Base-by-base conservation (phyloP, 2,113 vertebrate species). In the Talpa occidentalis region DNA sequence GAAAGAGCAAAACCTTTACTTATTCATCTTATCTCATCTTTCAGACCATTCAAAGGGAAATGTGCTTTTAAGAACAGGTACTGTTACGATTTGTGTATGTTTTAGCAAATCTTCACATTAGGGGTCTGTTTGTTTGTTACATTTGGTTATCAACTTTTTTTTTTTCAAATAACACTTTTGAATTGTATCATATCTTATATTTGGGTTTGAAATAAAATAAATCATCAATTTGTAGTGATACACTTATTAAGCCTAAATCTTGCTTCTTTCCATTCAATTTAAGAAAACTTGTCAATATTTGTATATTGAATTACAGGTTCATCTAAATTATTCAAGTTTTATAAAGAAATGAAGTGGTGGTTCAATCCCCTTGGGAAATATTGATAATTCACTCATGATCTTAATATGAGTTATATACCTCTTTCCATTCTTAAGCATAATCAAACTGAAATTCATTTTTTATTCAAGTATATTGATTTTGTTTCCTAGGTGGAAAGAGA, bases 1-100 rank as follows among this genome's bases (percentile, higher is more conserved):
- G 42, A 94, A 94, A 67, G 28, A 72, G 22, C 19, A 47, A 66
- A 89, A 35, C 22, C 19, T 67, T 88, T 28, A 62, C 28, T 84
- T 73, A 69, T 66, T 89, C 28, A 47, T 76, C 21, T 70, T 59
- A 70, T 32, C 0, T 76, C 21, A 32, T 60, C n/a, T 95, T 89
- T 73, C 47, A 94, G 83, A 40, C 76, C 17, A 88, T 64, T 81
- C 21, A 77, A 22, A 89, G 32, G 76, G 26, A 89, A 91, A 56
- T 77, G 2, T 37, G 67, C 40, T 95, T 90, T 88, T 82, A 93
- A 96, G 78, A 60, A 35, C 32, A 60, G 40, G 5, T 37, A 76
- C 19, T 84, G 14, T 47, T 70, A 17, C 7, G 49, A 52, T 73
- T 44, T 67, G 32, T 62, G 24, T 89, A 35, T 24, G 14, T 21